These are phyloP conservation scores for Cheilosia grossa DNA, from an alignment of 2,888 invertebrate genomes.

Conservation along the genomic window DNA sequence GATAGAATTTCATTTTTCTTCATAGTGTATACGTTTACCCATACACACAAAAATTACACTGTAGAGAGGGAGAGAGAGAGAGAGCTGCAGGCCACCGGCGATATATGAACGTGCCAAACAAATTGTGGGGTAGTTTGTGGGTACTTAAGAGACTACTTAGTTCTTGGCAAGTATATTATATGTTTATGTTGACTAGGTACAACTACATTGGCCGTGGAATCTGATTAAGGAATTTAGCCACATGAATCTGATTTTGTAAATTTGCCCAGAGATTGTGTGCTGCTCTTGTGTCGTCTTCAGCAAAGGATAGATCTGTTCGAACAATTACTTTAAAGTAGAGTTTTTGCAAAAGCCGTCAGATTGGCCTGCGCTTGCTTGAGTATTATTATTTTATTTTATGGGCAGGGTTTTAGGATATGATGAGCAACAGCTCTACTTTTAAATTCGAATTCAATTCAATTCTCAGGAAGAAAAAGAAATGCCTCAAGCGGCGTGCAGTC, in stretches of 20 bases:
- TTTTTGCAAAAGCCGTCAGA: slow-evolving; percentile 9
- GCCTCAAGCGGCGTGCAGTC: no score
- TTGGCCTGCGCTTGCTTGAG: neutral
- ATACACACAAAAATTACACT: neutral
- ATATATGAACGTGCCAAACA: slow-evolving; percentile 8
- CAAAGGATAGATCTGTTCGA: slow-evolving; percentile 1
- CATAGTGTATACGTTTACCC: slow-evolving; percentile 9
- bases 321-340: neutral
- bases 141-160: slow-evolving; percentile 47
- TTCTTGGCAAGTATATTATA: slow-evolving; percentile 17
- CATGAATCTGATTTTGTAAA: slow-evolving; percentile 63
- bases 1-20: slow-evolving; percentile 51
- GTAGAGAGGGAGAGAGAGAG: neutral
- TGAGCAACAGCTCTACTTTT: no score
- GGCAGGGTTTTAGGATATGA: no score
- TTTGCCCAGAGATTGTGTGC: slow-evolving; percentile 30
- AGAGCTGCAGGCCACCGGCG: neutral
- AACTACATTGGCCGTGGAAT: slow-evolving; percentile 56
- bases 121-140: slow-evolving; percentile 41
- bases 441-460: no score
- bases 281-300: neutral
- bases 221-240: slow-evolving; percentile 59
- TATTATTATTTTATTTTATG: no score
- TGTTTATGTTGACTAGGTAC: neutral
- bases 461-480: no score